phyloP scores from a whole-genome alignment of 2,113 vertebrate genomes.

The Marmota flaviventris region DNA sequence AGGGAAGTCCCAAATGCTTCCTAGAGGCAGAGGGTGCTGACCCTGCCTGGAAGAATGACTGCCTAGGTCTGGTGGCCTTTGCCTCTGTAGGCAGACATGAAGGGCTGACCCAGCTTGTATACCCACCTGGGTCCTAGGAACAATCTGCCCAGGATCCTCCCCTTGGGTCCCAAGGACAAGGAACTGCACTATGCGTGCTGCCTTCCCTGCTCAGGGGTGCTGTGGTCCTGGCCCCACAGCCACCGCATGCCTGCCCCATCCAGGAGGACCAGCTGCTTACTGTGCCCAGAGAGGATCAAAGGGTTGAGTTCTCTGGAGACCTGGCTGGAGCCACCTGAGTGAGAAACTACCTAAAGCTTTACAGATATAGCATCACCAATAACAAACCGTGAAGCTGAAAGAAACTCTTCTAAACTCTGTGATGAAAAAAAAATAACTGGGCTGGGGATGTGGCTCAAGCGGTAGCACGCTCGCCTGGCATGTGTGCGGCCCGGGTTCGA shows the following conservation, averaged over 20 bases:
- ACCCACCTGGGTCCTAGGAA: not conserved
- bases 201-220: not conserved
- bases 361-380: not conserved
- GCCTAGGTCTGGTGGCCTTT: not conserved
- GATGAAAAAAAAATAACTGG: not conserved
- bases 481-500: too few species aligned
- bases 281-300: not conserved
- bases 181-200: not conserved
- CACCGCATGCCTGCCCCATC: not conserved
- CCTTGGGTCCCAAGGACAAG: not conserved
- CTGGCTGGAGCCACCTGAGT: not conserved
- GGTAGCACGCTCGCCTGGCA: too few species aligned
- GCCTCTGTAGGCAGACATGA: not conserved
- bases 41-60: not conserved
- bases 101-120: not conserved
- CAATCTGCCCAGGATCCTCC: not conserved
- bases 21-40: not conserved
- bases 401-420: not conserved
- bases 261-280: not conserved
- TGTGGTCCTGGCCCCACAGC: not conserved
- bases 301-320: not conserved
- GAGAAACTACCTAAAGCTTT: not conserved
- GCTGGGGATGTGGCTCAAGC: too few species aligned
- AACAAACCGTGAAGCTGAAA: not conserved
- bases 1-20: not conserved